Conservation (phyloP, 2,797 vertebrate species). For the Neoniphon sammara region DNA sequence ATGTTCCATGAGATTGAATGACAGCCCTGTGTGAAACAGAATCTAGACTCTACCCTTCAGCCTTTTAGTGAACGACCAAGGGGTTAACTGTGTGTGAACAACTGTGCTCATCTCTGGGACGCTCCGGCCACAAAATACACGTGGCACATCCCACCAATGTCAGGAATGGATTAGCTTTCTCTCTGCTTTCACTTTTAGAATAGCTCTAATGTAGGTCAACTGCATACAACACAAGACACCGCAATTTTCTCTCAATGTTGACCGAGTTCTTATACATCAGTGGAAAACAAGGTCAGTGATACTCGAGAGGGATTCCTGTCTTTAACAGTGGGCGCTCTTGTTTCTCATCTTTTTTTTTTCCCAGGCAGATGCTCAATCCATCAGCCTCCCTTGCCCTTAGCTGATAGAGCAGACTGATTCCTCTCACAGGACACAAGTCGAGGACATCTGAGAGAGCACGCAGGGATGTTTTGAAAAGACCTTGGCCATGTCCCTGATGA, state of each 20-base stretch:
- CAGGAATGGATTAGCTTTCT: slow-evolving; percentile 39
- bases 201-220: slow-evolving; percentile 70
- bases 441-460: slow-evolving; percentile 64
- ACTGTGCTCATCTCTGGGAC: slow-evolving; percentile 60
- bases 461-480: slow-evolving; percentile 69
- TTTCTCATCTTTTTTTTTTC: slow-evolving; percentile 61
- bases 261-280: slow-evolving; percentile 68
- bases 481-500: slow-evolving; percentile 65
- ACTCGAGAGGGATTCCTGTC: slow-evolving; percentile 70
- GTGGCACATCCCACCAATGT: slow-evolving; percentile 40
- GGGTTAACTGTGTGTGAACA: slow-evolving; percentile 75
- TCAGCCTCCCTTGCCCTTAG: slow-evolving; percentile 58
- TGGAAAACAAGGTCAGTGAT: slow-evolving; percentile 74
- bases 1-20: slow-evolving; percentile 57
- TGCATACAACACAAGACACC: slow-evolving; percentile 58
- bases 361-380: slow-evolving; percentile 75
- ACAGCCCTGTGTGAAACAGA: slow-evolving; percentile 54
- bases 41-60: slow-evolving; percentile 54
- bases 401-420: slow-evolving; percentile 52
- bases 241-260: slow-evolving; percentile 63
- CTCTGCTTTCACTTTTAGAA: slow-evolving; percentile 52
- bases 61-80: slow-evolving; percentile 32
- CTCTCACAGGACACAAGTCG: slow-evolving; percentile 59
- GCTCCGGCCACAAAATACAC: slow-evolving; percentile 19
- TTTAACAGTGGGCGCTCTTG: slow-evolving; percentile 60